A percentile compares a stretch with the other conserved stretches of the same genome.
Conservation (phyloP, 2,797 vertebrate genomes). For the Valencia hispanica region DNA sequence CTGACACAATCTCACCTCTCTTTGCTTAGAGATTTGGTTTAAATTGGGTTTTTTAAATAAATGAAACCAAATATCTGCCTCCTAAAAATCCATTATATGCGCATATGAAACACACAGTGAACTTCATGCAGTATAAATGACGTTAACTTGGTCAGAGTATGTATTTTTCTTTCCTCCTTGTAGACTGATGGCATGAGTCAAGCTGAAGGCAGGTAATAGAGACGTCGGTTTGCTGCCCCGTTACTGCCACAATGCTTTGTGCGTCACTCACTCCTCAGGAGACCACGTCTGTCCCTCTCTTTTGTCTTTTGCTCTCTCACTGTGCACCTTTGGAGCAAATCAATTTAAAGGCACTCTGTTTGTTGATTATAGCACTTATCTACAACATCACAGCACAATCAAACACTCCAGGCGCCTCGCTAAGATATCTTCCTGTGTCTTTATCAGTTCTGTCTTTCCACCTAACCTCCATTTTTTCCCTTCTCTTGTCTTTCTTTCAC, state of each 20-base stretch:
- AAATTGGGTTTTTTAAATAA: slow-evolving; percentile 2
- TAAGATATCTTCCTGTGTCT: slow-evolving; percentile 47
- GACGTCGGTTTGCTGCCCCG: slow-evolving; percentile 38
- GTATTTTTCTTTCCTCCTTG: slow-evolving; percentile 2
- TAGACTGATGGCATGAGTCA: slow-evolving; percentile 23
- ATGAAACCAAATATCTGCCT: background rate
- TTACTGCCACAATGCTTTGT: slow-evolving; percentile 34
- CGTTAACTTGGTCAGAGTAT: background rate
- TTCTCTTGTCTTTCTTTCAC: slow-evolving; percentile 27
- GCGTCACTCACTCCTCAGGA: slow-evolving; percentile 57
- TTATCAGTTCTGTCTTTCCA: slow-evolving; percentile 40
- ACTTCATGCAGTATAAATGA: background rate
- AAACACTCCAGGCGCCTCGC: slow-evolving; percentile 42
- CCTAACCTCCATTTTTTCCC: slow-evolving; percentile 7
- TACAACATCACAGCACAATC: slow-evolving; percentile 47
- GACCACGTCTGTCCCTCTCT: slow-evolving; percentile 27
- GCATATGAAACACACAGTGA: slow-evolving; percentile 2
- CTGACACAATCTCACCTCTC: background rate
- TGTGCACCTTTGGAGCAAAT: slow-evolving; percentile 48
- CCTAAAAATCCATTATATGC: background rate
- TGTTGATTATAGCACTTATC: slow-evolving; percentile 62
- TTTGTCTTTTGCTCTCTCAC: slow-evolving; percentile 29
- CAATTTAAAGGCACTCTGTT: slow-evolving; percentile 59
- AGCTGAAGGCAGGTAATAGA: slow-evolving; percentile 40
- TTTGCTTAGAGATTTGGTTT: background rate